Evolutionary conservation across 2,797 vertebrate species (phyloP).

Genomic region (Coranthus polyacanthus): DNA sequence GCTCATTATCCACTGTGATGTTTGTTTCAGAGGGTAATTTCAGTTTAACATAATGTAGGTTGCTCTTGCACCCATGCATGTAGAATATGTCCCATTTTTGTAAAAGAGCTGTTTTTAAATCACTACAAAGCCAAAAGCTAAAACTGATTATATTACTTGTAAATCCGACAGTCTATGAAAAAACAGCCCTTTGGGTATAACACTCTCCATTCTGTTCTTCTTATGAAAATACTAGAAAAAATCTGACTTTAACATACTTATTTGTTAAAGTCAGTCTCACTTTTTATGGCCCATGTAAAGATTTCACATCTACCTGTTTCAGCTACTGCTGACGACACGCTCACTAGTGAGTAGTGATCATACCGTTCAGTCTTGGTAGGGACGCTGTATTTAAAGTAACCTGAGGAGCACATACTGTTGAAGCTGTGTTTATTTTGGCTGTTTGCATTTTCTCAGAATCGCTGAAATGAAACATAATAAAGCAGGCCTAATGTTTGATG

Average conservation of each 20-base stretch:
- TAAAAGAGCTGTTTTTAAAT: slow-evolving; percentile 8
- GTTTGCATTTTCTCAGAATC: slow-evolving; percentile 31
- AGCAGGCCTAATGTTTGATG: slow-evolving; percentile 57
- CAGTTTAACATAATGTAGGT: background rate
- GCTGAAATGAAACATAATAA: slow-evolving; percentile 60
- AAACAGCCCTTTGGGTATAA: too few species aligned
- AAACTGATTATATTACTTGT: too few species aligned
- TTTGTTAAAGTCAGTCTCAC: background rate
- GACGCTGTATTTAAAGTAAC: background rate
- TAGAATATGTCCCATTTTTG: background rate
- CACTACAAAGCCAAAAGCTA: background rate
- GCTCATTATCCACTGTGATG: background rate
- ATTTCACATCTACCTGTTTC: slow-evolving; percentile 10
- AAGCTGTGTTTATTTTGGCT: slow-evolving; percentile 38
- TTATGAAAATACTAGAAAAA: too few species aligned
- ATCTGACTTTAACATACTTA: background rate
- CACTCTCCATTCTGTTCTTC: too few species aligned
- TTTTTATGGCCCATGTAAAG: background rate
- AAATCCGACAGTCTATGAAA: too few species aligned
- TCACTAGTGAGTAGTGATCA: slow-evolving; percentile 9
- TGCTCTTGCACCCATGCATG: background rate
- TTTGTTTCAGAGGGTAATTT: slow-evolving; percentile 1
- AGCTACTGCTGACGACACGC: background rate
- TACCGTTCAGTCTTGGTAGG: slow-evolving; percentile 12
- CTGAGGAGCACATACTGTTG: background rate